Conservation (phyloP, 1,140 invertebrate genomes). For the Pollicipes pollicipes region DNA sequence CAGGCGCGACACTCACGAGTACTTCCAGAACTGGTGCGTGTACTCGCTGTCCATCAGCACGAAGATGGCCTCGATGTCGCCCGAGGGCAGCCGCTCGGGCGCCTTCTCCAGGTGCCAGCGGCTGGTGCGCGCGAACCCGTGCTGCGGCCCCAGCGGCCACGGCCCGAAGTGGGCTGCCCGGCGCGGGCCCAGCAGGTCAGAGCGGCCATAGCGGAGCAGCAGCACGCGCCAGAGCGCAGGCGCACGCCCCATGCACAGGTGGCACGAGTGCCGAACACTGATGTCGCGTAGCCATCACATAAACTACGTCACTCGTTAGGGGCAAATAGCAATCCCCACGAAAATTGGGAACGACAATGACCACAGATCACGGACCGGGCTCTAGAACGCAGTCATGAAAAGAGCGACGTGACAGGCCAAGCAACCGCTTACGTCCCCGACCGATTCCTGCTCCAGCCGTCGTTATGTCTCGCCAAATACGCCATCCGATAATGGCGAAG, state of each 20-base stretch:
- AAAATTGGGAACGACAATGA: too few species aligned
- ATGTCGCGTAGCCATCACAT: too few species aligned
- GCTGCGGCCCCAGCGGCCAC: constrained; percentile 80
- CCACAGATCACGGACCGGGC: too few species aligned
- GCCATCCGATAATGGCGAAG: too few species aligned
- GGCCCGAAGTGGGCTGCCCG: constrained; percentile 75
- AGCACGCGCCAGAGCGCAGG: too few species aligned
- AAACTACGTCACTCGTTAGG: too few species aligned
- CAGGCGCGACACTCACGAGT: constrained; percentile 45
- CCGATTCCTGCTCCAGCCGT: too few species aligned
- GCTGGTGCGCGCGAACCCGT: constrained; percentile 80
- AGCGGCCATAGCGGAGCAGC: neutral
- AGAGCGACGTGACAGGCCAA: too few species aligned
- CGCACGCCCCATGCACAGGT: neutral
- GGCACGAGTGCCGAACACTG: neutral
- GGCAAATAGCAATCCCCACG: too few species aligned
- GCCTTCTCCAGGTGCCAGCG: constrained; percentile 76
- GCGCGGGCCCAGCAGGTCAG: neutral
- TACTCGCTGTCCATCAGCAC: constrained; percentile 80
- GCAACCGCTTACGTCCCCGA: too few species aligned
- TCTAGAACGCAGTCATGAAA: too few species aligned
- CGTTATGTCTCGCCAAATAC: too few species aligned
- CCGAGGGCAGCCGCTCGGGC: constrained; percentile 63
- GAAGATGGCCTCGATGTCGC: constrained; percentile 78
- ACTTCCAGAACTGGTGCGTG: constrained; percentile 84